Conservation (phyloP, 1,140 invertebrate species). For the Drosophila asahinai region DNA sequence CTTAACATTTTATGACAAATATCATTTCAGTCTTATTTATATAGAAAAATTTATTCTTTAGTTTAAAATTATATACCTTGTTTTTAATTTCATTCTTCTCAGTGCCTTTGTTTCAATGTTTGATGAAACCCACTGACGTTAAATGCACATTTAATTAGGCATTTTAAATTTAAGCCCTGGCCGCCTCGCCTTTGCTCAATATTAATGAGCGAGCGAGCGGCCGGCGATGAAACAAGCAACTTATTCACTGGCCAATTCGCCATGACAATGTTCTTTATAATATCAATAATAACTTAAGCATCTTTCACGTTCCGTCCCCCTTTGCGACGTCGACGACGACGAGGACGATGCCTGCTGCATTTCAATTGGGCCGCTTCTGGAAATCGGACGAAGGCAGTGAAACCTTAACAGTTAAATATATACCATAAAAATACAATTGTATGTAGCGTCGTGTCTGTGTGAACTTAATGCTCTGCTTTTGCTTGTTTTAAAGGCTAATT, state of each 20-base stretch:
- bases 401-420: slow-evolving; percentile 61
- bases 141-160: slow-evolving; percentile 54
- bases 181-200: slow-evolving; percentile 4
- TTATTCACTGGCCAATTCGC: slow-evolving; percentile 47
- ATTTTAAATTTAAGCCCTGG: slow-evolving; percentile 43
- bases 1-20: background rate
- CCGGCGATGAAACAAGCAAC: slow-evolving; percentile 23
- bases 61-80: too few relatives aligned
- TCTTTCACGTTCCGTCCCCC: slow-evolving; percentile 42
- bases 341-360: slow-evolving; percentile 48
- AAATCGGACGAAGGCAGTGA: slow-evolving; percentile 23
- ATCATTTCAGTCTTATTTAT: background rate
- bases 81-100: background rate
- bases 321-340: slow-evolving; percentile 21
- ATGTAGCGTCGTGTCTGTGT: slow-evolving; percentile 12
- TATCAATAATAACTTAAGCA: slow-evolving; percentile 74
- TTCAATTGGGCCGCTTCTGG: slow-evolving; percentile 51
- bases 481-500: slow-evolving; percentile 59
- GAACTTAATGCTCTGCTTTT: slow-evolving; percentile 55
- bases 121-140: slow-evolving; percentile 27
- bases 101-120: slow-evolving; percentile 25
- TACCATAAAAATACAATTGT: slow-evolving; percentile 43
- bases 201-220: slow-evolving; percentile 15
- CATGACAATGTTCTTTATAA: slow-evolving; percentile 43
- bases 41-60: too few relatives aligned